Evolutionary conservation across 2,797 vertebrate genomes (phyloP).

Genomic region (Phrynocephalus vlangalii): DNA sequence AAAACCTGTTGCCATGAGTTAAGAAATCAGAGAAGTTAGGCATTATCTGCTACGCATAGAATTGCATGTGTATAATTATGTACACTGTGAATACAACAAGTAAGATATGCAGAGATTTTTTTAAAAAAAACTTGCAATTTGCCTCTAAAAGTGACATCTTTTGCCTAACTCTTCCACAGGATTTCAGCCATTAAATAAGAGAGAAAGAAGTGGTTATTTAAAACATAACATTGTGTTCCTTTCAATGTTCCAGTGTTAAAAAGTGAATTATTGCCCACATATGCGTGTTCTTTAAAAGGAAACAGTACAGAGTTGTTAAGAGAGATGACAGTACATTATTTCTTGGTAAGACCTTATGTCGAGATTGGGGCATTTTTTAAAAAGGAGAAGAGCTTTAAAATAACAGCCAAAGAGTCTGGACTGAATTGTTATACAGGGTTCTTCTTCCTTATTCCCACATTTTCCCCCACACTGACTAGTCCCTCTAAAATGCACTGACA

Average conservation of each 20-base stretch:
- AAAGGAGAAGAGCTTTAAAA: not conserved
- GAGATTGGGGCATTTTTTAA: constrained; percentile 28
- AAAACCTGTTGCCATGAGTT: not conserved
- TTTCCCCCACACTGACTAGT: not conserved
- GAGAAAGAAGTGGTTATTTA: not conserved
- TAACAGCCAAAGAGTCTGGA: constrained; percentile 2
- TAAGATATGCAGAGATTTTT: too few relatives aligned
- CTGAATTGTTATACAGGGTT: constrained; percentile 4
- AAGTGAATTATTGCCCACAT: constrained; percentile 9
- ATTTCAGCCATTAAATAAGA: constrained; percentile 17
- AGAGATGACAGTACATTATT: constrained; percentile 29
- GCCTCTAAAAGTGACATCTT: too few relatives aligned
- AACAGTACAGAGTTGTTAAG: constrained; percentile 22
- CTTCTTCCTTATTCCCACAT: not conserved
- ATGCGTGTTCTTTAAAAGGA: constrained; percentile 5
- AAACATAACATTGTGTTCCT: constrained; percentile 6
- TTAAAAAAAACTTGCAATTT: too few relatives aligned
- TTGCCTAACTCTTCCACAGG: too few relatives aligned
- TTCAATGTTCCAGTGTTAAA: not conserved
- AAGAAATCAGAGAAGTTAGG: too few relatives aligned
- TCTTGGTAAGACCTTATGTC: not conserved
- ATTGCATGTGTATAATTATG: too few relatives aligned
- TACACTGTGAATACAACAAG: too few relatives aligned
- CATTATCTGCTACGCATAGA: too few relatives aligned
- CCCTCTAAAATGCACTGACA: constrained; percentile 13